These are phyloP conservation scores for Orthochromis malagaraziensis DNA, from an alignment of 2,113 vertebrate species.

Conservation along the genomic window DNA sequence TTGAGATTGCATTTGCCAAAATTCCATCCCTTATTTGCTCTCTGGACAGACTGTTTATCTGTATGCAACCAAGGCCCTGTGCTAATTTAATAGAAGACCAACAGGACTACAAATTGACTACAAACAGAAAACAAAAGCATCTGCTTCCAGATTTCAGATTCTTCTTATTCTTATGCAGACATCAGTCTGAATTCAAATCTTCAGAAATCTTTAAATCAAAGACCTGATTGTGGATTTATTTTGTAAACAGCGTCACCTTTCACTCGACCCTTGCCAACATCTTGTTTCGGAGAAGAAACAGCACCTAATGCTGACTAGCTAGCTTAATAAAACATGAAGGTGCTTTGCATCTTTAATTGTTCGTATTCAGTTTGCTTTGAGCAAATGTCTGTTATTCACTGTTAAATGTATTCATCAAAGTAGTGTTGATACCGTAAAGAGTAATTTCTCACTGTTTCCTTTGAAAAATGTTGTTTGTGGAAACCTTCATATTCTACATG, in stretches of 20 bases:
- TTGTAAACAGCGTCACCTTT: not conserved
- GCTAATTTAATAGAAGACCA: not conserved
- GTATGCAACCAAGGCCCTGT: not conserved
- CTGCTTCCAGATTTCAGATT: not conserved
- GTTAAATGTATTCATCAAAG: not conserved
- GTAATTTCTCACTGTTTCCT: not conserved
- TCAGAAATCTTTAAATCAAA: not conserved
- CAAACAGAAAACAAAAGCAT: not conserved
- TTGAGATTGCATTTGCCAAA: not conserved
- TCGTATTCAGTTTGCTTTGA: not conserved
- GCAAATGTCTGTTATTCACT: not conserved
- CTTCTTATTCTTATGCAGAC: not conserved
- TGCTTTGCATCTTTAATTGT: not conserved
- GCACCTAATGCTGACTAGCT: not conserved
- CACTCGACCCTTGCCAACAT: not conserved
- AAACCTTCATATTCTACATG: not conserved
- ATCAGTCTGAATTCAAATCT: not conserved
- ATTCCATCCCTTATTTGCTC: not conserved
- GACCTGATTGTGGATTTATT: not conserved
- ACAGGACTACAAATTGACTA: not conserved
- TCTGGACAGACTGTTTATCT: not conserved
- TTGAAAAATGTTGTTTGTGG: not conserved
- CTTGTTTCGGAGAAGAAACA: not conserved
- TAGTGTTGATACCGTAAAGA: not conserved
- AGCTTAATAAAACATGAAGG: not conserved